Evolutionary conservation across 2,797 vertebrate species (phyloP).

Genomic region (Lagodon rhomboides): DNA sequence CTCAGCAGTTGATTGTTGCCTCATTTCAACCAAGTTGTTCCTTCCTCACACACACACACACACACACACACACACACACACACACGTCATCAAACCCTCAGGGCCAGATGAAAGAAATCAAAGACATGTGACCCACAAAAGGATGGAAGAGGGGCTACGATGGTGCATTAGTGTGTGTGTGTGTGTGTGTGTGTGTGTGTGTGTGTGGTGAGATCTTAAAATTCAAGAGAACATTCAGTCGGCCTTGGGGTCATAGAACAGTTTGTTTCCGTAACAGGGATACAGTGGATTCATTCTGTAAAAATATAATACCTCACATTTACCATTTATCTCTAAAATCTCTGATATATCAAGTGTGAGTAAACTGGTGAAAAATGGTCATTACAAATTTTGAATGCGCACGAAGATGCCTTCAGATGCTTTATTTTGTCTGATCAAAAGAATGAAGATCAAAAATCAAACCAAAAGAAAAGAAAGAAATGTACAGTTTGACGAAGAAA

Average conservation of each 20-base stretch:
- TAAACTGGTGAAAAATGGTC: too few relatives aligned
- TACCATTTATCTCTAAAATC: background rate
- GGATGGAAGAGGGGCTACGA: conserved; percentile 13
- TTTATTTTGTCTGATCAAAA: too few relatives aligned
- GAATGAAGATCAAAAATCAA: too few relatives aligned
- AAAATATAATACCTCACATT: conserved; percentile 14
- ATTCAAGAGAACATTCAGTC: conserved; percentile 14
- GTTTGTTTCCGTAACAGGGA: conserved; percentile 15
- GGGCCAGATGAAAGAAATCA: conserved; percentile 66
- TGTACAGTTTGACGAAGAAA: too few relatives aligned
- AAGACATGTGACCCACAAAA: conserved; percentile 68
- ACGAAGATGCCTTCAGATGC: too few relatives aligned
- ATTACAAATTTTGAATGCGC: too few relatives aligned
- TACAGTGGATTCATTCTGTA: conserved; percentile 10
- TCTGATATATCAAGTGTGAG: too few relatives aligned
- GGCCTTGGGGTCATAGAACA: conserved; percentile 7
- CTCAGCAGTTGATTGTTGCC: conserved; percentile 61
- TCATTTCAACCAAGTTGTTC: conserved; percentile 47
- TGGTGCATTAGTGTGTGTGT: conserved; percentile 7
- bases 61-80: conserved; percentile 31
- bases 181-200: conserved; percentile 6
- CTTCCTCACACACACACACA: conserved; percentile 29
- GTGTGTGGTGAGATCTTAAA: conserved; percentile 14
- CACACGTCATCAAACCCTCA: conserved; percentile 46
- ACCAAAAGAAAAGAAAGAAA: too few relatives aligned